These are phyloP conservation scores for Polyommatus iphigenia DNA, from an alignment of 2,888 invertebrate species.

Conservation along the genomic window DNA sequence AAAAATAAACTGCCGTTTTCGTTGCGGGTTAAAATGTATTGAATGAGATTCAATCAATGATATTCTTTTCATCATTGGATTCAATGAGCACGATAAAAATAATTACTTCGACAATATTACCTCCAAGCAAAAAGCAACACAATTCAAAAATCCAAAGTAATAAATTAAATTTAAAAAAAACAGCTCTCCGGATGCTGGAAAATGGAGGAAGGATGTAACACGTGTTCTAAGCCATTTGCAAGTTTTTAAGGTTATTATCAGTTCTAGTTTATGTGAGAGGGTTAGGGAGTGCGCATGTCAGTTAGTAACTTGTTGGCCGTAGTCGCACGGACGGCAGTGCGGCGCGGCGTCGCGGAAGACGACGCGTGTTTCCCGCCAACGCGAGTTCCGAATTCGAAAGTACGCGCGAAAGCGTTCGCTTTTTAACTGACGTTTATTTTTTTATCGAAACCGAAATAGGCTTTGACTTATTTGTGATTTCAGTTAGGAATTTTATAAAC, in stretches of 20 bases:
- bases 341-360: conserved; percentile 60
- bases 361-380: conserved; percentile 57
- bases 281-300: conserved; percentile 69
- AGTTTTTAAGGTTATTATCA: conserved; percentile 34
- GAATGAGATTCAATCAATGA: too few species aligned
- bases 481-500: background rate
- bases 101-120: too few species aligned
- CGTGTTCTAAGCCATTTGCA: conserved; percentile 11
- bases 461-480: background rate
- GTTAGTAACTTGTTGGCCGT: conserved; percentile 75
- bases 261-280: conserved; percentile 44
- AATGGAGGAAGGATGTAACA: conserved; percentile 1
- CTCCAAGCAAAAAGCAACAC: too few species aligned
- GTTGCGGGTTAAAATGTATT: too few species aligned
- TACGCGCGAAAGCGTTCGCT: conserved; percentile 37
- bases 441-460: background rate
- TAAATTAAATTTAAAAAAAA: background rate
- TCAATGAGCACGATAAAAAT: too few species aligned
- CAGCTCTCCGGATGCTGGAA: background rate
- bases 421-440: conserved; percentile 25
- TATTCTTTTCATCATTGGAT: too few species aligned
- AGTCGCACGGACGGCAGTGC: conserved; percentile 65
- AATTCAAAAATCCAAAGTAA: too few species aligned
- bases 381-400: conserved; percentile 45
- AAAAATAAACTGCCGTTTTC: too few species aligned